Percentiles rank a stretch among this genome's conserved stretches.
phyloP scores from a whole-genome alignment of 2,113 vertebrate species.

The Paramormyrops kingsleyae region DNA sequence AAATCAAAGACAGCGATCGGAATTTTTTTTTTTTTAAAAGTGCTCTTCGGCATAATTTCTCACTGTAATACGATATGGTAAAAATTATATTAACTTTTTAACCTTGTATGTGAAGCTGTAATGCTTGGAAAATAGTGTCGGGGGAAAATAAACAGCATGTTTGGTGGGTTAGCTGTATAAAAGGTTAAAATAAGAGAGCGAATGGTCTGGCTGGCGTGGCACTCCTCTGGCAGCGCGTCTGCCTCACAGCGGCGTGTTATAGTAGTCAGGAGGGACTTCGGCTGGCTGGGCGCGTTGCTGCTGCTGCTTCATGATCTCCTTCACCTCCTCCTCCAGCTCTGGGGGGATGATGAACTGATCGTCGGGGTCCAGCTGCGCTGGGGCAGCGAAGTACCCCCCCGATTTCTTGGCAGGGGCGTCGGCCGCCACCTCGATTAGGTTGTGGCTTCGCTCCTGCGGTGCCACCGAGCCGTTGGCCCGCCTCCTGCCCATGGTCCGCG shows the following conservation, averaged over 20 bases:
- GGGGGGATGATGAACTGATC: conserved; percentile 72
- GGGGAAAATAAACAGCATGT: conserved; percentile 37
- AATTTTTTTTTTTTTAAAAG: conserved; percentile 20
- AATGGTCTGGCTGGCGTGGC: neutral
- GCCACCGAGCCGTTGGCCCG: conserved; percentile 86
- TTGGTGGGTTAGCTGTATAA: conserved; percentile 45
- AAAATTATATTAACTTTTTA: conserved; percentile 32
- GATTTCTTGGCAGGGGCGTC: conserved; percentile 81
- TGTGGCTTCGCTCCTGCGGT: conserved; percentile 84
- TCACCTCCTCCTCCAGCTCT: conserved; percentile 67
- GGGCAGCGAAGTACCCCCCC: conserved; percentile 92
- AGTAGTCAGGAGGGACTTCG: conserved; percentile 61
- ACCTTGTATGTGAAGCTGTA: conserved; percentile 30
- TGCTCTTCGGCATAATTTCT: conserved; percentile 44
- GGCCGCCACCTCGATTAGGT: conserved; percentile 83
- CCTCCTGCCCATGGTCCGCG: conserved; percentile 64
- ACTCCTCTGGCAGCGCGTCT: conserved; percentile 16
- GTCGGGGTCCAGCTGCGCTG: conserved; percentile 61
- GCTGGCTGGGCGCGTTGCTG: conserved; percentile 45
- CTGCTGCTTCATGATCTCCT: conserved; percentile 72
- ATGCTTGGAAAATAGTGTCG: conserved; percentile 28
- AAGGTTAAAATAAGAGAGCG: conserved; percentile 32
- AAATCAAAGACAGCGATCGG: conserved; percentile 48
- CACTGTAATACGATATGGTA: conserved; percentile 69
- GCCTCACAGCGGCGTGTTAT: conserved; percentile 64